phyloP scores from a whole-genome alignment of 2,113 vertebrate species.

The Rhabdomys dilectus region DNA sequence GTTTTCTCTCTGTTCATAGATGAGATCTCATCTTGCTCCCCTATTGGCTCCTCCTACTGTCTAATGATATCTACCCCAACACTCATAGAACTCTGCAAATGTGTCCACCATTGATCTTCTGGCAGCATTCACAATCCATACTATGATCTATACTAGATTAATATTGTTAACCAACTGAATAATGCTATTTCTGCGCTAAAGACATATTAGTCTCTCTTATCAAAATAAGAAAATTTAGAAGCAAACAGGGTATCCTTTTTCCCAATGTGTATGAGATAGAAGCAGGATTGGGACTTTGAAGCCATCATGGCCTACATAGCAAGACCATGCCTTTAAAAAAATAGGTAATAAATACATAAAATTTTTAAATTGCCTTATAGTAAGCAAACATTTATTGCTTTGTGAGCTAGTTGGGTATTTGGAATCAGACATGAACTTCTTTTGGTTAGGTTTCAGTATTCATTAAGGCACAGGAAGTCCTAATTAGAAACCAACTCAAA shows the following conservation, averaged over 20 bases:
- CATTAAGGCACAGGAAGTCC: not conserved
- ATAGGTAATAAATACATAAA: not conserved
- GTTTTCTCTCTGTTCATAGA: not conserved
- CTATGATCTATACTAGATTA: not conserved
- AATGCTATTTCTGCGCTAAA: not conserved
- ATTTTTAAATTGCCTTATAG: not conserved
- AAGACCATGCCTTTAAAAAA: not conserved
- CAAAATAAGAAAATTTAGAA: slow-evolving; percentile 22
- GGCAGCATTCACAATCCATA: not conserved
- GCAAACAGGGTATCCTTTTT: not conserved
- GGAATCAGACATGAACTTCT: not conserved
- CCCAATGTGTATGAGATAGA: not conserved
- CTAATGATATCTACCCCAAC: not conserved
- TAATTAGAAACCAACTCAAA: not conserved
- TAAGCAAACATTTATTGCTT: not conserved
- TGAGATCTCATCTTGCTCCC: not conserved
- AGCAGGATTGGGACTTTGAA: too few relatives aligned
- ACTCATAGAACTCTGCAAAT: not conserved
- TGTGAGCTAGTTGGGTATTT: not conserved
- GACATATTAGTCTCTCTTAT: not conserved
- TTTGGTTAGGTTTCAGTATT: not conserved
- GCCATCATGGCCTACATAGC: not conserved
- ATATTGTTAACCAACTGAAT: not conserved
- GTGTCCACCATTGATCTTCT: not conserved
- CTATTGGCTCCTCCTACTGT: not conserved